A percentile compares a stretch with the other conserved stretches of the same genome.
phyloP scores from a whole-genome alignment of 2,888 invertebrate species.

The Pterobdella sp. region DNA sequence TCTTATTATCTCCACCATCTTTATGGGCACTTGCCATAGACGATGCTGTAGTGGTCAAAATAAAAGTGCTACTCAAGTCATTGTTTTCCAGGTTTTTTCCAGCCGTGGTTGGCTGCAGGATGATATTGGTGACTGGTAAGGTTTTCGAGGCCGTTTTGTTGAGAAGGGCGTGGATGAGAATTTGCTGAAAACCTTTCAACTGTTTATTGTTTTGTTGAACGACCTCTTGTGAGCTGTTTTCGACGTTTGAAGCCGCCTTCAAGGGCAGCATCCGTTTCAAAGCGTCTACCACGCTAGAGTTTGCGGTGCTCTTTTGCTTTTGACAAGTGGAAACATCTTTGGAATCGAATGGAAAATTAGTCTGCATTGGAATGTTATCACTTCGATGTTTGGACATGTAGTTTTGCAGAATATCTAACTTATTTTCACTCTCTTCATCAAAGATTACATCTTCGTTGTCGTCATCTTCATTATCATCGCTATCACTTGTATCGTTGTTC shows the following conservation, averaged over 20 bases:
- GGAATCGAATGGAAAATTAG: too few relatives aligned
- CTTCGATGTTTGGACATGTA: not conserved
- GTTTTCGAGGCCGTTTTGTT: not conserved
- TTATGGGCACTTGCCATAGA: too few relatives aligned
- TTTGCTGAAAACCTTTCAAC: not conserved
- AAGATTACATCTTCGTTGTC: not conserved
- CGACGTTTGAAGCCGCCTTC: not conserved
- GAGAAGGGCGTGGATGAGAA: slow-evolving; percentile 6
- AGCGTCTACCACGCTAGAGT: not conserved
- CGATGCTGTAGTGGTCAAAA: not conserved
- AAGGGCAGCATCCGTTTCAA: not conserved
- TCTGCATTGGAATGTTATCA: too few relatives aligned
- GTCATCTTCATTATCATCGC: not conserved
- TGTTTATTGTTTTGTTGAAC: not conserved
- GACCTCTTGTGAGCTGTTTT: not conserved
- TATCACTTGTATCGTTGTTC: not conserved
- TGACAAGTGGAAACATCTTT: too few relatives aligned
- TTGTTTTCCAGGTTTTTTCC: not conserved
- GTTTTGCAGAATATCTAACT: not conserved
- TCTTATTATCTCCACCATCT: too few relatives aligned
- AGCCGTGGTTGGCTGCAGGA: not conserved
- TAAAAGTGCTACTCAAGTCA: not conserved
- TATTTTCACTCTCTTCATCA: not conserved
- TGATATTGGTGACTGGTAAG: not conserved
- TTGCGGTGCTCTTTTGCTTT: not conserved